Evolutionary conservation across 2,888 invertebrate genomes (phyloP).

Genomic region (Andrena fulva): DNA sequence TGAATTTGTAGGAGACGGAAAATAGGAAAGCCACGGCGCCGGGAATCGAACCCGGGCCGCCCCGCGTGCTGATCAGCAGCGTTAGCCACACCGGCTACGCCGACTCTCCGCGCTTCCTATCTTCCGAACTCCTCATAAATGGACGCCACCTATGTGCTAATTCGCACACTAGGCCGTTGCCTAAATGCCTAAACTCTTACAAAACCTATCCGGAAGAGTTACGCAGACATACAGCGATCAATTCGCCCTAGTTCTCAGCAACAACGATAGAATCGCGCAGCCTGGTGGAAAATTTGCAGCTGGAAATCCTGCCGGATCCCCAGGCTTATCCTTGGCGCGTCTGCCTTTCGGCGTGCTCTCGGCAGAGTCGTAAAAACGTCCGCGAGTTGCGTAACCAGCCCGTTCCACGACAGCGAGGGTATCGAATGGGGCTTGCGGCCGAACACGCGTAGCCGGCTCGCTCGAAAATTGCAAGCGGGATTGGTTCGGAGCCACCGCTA

Average conservation of each 20-base stretch:
- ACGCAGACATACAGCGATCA: background rate
- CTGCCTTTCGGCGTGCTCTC: background rate
- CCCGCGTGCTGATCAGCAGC: too few species aligned
- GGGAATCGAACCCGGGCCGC: too few species aligned
- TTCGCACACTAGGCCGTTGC: too few species aligned
- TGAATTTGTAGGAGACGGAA: too few species aligned
- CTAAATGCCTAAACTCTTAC: too few species aligned
- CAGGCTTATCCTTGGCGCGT: background rate
- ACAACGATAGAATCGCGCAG: background rate
- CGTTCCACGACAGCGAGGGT: background rate
- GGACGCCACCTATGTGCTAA: too few species aligned
- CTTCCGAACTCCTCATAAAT: too few species aligned
- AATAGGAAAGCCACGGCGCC: too few species aligned
- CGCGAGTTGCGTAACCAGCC: slow-evolving; percentile 2
- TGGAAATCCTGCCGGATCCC: background rate
- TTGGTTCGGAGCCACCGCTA: slow-evolving; percentile 27
- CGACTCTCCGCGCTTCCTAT: too few species aligned
- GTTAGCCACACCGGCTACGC: too few species aligned
- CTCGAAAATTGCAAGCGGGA: slow-evolving; percentile 35
- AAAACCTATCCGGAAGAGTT: background rate
- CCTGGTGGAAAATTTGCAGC: background rate
- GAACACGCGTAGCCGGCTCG: slow-evolving; percentile 23
- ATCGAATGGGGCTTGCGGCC: slow-evolving; percentile 25
- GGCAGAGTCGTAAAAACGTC: slow-evolving; percentile 15
- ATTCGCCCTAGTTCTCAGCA: background rate